Evolutionary conservation across 2,888 invertebrate genomes (phyloP), one percentile per base, ranked within the genome.

Genomic region (Tetranychus truncatus): DNA sequence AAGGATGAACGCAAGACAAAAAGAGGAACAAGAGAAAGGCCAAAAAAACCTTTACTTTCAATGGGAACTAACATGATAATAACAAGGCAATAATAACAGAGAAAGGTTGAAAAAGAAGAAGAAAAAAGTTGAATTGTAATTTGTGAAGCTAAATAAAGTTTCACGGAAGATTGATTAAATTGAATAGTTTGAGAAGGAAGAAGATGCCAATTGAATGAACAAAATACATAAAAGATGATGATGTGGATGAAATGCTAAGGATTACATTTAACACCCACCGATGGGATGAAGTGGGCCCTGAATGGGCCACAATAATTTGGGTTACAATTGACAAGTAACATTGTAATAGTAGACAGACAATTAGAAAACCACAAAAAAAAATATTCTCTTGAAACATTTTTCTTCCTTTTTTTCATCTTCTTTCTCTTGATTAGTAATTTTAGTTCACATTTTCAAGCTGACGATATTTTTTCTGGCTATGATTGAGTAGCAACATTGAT

Each of bases 91-190:
- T 24, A 24, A 69, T 11, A 69, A 69, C 21, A 69, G 20, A 69
- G 69, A 21, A 8, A 69, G 69, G 11, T 18, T 20, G 69, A 20
- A 21, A 21, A 69, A 21, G 20, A 21, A 69, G 69, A 69, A 21
- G 20, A 11, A 21, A 24, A 69, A 24, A 69, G 4, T 24, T 69
- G 69, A 11, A 11, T 21, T 69, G 55, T 55, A 55, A 55, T 9
- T 55, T 55, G 55, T 15, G 15, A 55, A 55, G 55, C 55, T 15
- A 55, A 55, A 55, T 55, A 55, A 55, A 55, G 9, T 55, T 55
- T 55, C 55, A 55, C 55, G 55, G 55, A 55, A 55, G 55, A 55
- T 55, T 55, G 55, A 55, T 55, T 55, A 55, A 55, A 55, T 55
- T 55, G 55, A 55, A 55, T 55, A 55, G 55, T 55, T 55, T 9